These are phyloP conservation scores for Thereva nobilitata DNA, from an alignment of 2,888 invertebrate genomes.

Conservation along the genomic window DNA sequence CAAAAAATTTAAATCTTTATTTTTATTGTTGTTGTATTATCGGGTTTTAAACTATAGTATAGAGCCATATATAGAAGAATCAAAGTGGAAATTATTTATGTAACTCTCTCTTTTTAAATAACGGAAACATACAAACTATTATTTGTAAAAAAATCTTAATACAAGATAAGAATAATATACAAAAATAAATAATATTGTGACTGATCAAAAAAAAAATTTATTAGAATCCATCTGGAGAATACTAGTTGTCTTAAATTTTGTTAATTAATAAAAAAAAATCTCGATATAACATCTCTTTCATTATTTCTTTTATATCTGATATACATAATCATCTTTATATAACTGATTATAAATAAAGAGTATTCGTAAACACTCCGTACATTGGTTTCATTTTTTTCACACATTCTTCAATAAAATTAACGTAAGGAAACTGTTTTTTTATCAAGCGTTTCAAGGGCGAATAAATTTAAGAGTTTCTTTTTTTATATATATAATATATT, in stretches of 20 bases:
- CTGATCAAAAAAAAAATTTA: slow-evolving; percentile 9
- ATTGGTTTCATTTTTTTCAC: too few relatives aligned
- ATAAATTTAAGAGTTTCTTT: slow-evolving; percentile 4
- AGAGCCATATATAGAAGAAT: too few relatives aligned
- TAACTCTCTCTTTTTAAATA: slow-evolving; percentile 9
- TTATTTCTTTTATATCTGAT: too few relatives aligned
- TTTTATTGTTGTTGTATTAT: too few relatives aligned
- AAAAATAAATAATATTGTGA: slow-evolving; percentile 30
- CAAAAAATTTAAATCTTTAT: too few relatives aligned
- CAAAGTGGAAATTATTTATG: too few relatives aligned
- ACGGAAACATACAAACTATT: slow-evolving; percentile 12
- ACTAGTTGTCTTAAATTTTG: slow-evolving; percentile 20
- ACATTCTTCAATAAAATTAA: too few relatives aligned
- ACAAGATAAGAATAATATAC: slow-evolving; percentile 10
- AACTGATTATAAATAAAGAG: too few relatives aligned
- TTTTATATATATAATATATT: slow-evolving; percentile 16
- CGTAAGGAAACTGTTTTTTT: background rate
- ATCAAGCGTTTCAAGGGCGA: background rate
- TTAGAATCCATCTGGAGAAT: slow-evolving; percentile 13
- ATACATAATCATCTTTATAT: too few relatives aligned
- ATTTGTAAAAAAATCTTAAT: slow-evolving; percentile 28
- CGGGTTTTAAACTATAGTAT: too few relatives aligned
- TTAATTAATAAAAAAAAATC: slow-evolving; percentile 22
- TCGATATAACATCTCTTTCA: background rate
- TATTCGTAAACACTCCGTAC: too few relatives aligned